Conservation (phyloP, 2,888 invertebrate species). For the Aricia artaxerxes region DNA sequence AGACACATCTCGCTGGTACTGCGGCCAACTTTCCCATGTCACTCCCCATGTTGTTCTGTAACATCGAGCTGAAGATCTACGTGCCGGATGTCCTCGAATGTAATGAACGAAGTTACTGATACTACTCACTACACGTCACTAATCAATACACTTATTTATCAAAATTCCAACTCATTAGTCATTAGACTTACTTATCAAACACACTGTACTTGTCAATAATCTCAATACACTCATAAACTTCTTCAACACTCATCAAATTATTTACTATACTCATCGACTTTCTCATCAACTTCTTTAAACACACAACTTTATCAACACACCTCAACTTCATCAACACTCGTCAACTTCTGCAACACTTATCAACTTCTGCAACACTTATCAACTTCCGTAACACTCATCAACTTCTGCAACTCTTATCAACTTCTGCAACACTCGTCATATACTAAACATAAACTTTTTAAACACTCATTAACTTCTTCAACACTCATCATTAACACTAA, state of each 20-base stretch:
- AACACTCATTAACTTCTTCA: background rate
- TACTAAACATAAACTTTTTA: too few species aligned
- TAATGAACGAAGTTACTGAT: constrained; percentile 49
- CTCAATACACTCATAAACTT: background rate
- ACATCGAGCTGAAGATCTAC: constrained; percentile 99
- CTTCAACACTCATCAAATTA: background rate
- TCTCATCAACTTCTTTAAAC: background rate
- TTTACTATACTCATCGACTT: background rate
- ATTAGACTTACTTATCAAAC: too few species aligned
- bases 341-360: too few species aligned
- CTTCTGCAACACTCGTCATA: background rate
- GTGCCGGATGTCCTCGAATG: constrained; percentile 99
- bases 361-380: too few species aligned
- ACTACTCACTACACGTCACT: too few species aligned
- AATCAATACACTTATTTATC: too few species aligned
- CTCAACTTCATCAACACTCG: too few species aligned
- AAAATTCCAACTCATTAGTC: too few species aligned
- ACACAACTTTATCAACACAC: background rate
- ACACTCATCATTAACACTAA: background rate
- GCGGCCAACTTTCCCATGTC: constrained; percentile 99
- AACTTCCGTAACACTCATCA: too few species aligned
- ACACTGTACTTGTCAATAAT: too few species aligned
- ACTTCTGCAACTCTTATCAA: background rate
- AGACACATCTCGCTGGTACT: constrained; percentile 98
- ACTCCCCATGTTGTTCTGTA: constrained; percentile 98